A percentile compares a stretch with the other conserved stretches of the same genome.
phyloP scores from a whole-genome alignment of 2,888 invertebrate genomes.

The Malthinus seriepunctatus region DNA sequence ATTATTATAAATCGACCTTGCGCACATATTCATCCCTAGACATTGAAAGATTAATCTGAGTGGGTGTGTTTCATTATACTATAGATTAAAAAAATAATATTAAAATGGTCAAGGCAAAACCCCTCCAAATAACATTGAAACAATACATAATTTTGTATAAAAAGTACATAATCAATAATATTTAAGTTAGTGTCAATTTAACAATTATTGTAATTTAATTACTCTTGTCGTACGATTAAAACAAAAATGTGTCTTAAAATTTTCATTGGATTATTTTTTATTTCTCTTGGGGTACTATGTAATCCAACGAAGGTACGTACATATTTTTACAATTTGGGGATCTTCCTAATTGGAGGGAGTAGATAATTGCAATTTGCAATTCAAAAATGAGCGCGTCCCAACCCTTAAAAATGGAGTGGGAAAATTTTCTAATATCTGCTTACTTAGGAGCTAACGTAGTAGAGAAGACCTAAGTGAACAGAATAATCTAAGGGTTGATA shows the following conservation, averaged over 20 bases:
- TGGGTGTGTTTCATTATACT: conserved; percentile 32
- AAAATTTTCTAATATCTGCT: no score
- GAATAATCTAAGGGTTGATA: no score
- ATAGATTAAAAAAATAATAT: conserved; percentile 14
- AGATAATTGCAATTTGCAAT: no score
- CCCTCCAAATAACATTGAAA: conserved; percentile 42
- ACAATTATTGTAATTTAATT: conserved; percentile 13
- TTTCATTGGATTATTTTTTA: conserved; percentile 16
- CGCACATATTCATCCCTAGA: conserved; percentile 40
- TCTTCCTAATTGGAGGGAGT: no score
- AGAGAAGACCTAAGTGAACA: no score
- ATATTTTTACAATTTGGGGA: no score
- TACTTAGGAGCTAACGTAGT: no score
- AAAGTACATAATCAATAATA: conserved; percentile 37
- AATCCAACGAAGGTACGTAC: not conserved
- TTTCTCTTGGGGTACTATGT: conserved; percentile 9
- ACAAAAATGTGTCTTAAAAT: conserved; percentile 11
- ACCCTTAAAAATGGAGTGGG: no score
- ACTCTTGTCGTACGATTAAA: not conserved
- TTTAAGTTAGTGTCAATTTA: conserved; percentile 37
- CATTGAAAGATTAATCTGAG: conserved; percentile 37
- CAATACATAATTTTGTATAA: conserved; percentile 41
- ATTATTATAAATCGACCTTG: conserved; percentile 38
- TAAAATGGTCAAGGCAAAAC: conserved; percentile 46
- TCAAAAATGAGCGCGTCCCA: no score